Conservation (phyloP, 2,888 invertebrate genomes). For the Ophion ventricosus region DNA sequence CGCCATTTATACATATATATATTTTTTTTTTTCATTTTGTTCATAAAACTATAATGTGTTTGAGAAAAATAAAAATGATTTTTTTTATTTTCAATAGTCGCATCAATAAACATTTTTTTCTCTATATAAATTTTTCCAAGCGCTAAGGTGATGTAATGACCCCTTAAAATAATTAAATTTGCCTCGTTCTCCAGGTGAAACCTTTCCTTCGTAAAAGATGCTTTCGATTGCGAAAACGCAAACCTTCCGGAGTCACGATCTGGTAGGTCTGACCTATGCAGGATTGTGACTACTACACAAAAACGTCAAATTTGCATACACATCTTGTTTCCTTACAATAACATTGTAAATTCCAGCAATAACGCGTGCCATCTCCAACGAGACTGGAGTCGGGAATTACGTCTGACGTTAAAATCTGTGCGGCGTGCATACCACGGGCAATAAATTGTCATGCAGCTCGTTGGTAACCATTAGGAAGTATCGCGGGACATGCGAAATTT, state of each 20-base stretch:
- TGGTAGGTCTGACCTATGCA: conserved; percentile 1
- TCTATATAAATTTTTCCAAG: no score
- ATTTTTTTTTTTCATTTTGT: no score
- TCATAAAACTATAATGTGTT: no score
- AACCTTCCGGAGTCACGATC: background rate
- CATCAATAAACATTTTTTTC: no score
- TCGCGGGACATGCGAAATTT: conserved; percentile 6
- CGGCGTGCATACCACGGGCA: background rate
- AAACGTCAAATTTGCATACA: conserved; percentile 30
- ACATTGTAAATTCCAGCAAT: conserved; percentile 35
- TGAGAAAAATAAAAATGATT: no score
- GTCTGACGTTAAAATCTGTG: conserved; percentile 31
- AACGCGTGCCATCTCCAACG: conserved; percentile 1
- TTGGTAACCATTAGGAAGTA: conserved; percentile 29
- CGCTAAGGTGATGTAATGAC: no score
- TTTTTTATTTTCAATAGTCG: no score
- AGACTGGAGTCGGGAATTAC: conserved; percentile 26
- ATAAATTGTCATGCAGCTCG: conserved; percentile 28
- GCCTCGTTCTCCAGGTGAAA: no score
- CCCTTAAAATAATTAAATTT: no score
- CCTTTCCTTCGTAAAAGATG: no score
- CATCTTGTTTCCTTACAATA: conserved; percentile 48
- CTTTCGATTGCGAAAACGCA: no score
- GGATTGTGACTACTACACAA: background rate
- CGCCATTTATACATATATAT: no score